Base-by-base conservation (phyloP, 2,797 vertebrate species). In the Acanthurus leucopareius region DNA sequence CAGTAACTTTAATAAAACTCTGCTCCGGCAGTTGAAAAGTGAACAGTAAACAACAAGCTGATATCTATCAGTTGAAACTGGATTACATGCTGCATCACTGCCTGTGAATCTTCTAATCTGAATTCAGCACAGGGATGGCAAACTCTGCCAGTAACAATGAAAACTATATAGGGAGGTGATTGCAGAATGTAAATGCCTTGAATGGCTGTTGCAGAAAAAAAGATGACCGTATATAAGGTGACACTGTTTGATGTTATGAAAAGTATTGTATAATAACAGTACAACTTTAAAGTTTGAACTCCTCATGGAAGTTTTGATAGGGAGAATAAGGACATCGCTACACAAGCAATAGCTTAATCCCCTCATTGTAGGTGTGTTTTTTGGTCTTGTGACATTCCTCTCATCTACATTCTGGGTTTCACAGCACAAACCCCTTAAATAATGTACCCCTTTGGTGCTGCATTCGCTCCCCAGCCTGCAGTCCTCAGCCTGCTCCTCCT, bases 401-500 rank as follows among this genome's bases (percentile, higher is more conserved):
- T 73, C 60, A 58, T 79, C 19, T 69, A 40, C 38, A 75, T 67
- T 80, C 71, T 69, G 51, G n/a, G 20, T 63, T 57, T 77, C 69
- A 51, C 25, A 32, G 16, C 63, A 67, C 35, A 56, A 71, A 51
- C 64, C 19, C 10, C 13, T 16, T 75, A 54, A 68, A 52, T 70
- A 54, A 79, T 73, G 70, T 28, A 0, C n/a, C 63, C 59, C 73
- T 71, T 44, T 19, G 72, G 62, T 75, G 60, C 47, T 35, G 68
- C 66, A 57, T 79, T 73, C 4, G 0, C 58, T 69, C 51, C 57
- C n/a, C 62, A 49, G 49, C 58, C 75, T 69, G 58, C 63, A 59
- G 73, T 32, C 57, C 5, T 53, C 40, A 49, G 60, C 45, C 69
- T 75, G 79, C 48, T 86, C 71, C 69, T 69, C 79, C 79, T 59